Percentiles rank a stretch among this genome's conserved stretches.
Evolutionary conservation across 2,888 invertebrate genomes (phyloP).

Genomic region (Caradrina kadenii): DNA sequence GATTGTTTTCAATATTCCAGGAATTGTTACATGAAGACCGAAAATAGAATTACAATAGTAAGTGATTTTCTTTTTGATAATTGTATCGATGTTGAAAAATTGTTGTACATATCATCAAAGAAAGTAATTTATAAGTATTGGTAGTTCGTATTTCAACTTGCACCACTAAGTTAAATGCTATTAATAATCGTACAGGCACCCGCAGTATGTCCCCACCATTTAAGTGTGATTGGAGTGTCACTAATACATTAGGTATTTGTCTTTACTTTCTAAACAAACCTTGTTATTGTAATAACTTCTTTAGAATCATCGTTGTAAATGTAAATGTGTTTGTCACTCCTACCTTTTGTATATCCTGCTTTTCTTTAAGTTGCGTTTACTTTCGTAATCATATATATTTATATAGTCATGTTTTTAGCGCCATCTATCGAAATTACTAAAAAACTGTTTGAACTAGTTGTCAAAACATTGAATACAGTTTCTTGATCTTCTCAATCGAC

Average conservation of each 20-base stretch:
- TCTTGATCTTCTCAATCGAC: not conserved
- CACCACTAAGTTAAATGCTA: constrained; percentile 2
- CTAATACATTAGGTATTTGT: not conserved
- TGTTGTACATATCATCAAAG: too few species aligned
- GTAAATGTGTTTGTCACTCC: not conserved
- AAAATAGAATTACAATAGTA: not conserved
- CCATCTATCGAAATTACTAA: constrained; percentile 29
- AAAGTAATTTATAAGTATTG: too few species aligned
- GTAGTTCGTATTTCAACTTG: not conserved
- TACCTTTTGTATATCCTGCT: not conserved
- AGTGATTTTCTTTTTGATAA: not conserved
- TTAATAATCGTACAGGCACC: constrained; percentile 8
- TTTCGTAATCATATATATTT: not conserved
- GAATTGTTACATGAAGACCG: not conserved
- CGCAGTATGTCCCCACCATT: not conserved
- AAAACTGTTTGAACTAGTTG: not conserved
- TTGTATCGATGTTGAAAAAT: too few species aligned
- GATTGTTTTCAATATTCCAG: not conserved
- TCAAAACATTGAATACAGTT: not conserved
- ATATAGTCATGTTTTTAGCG: not conserved
- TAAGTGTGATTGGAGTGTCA: not conserved
- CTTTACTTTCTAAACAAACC: constrained; percentile 4
- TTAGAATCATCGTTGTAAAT: not conserved
- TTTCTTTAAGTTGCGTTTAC: not conserved
- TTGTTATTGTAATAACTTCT: not conserved